phyloP scores from a whole-genome alignment of 2,797 vertebrate species.

The Rhabdomys pumilio region DNA sequence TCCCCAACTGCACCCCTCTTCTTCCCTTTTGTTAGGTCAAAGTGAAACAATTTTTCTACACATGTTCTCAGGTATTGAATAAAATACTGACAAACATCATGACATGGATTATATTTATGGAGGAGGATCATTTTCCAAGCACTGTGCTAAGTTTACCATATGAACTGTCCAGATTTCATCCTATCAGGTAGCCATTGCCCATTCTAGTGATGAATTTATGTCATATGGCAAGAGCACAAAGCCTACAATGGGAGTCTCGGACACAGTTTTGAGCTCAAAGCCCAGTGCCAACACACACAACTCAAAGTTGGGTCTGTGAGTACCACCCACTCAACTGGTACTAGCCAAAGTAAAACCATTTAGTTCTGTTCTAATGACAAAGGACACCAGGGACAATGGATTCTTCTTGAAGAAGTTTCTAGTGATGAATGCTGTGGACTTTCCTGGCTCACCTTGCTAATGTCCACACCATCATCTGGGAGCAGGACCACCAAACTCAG shows the following conservation, averaged over 20 bases:
- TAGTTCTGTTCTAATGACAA: neutral
- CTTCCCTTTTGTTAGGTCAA: neutral
- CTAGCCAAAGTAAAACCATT: rapidly evolving
- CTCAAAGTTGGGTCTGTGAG: neutral
- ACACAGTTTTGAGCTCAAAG: neutral
- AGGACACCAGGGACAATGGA: rapidly evolving
- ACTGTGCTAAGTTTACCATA: neutral
- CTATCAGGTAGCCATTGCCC: neutral
- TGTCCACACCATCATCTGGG: constrained; percentile 90
- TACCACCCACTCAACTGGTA: too few species aligned
- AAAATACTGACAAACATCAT: neutral
- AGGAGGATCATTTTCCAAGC: neutral
- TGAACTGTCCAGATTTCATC: neutral
- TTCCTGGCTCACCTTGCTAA: constrained; percentile 89
- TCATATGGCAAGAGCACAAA: neutral
- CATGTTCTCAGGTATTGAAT: neutral
- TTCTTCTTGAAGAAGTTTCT: neutral
- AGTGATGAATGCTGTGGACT: neutral
- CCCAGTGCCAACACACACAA: neutral
- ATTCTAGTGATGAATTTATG: neutral
- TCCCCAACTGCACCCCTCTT: neutral
- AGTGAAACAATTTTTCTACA: neutral
- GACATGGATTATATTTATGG: neutral
- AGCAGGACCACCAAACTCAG: constrained; percentile 95
- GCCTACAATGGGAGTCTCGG: neutral